Percentiles rank a stretch among this genome's conserved stretches.
Evolutionary conservation across 2,797 vertebrate genomes (phyloP).

Genomic region (Enteromius anoplus): DNA sequence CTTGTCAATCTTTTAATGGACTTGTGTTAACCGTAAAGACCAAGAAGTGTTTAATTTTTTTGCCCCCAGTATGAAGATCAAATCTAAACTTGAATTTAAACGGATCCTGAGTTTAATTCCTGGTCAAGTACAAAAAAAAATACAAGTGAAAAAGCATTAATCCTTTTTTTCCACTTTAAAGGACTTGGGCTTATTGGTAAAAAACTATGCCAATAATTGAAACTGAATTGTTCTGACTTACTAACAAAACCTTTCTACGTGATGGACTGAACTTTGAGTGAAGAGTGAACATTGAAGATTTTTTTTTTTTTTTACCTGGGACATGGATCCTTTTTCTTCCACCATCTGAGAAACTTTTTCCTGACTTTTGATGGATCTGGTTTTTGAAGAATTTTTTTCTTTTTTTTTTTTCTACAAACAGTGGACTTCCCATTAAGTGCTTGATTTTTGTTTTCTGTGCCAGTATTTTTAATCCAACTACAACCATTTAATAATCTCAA

Average conservation of each 20-base stretch:
- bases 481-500: neutral
- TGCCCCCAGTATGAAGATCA: neutral
- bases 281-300: slow-evolving; percentile 43
- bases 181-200: neutral
- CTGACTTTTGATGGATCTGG: neutral
- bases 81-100: slow-evolving; percentile 7
- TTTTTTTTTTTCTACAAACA: neutral
- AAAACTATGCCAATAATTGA: slow-evolving; percentile 29
- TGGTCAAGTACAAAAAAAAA: neutral
- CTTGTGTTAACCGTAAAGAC: neutral
- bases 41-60: neutral
- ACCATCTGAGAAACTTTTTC: neutral
- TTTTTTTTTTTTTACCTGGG: neutral
- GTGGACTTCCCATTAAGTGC: neutral
- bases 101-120: neutral
- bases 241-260: neutral
- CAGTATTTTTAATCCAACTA: neutral
- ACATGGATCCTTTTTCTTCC: slow-evolving; percentile 1
- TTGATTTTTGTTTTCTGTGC: slow-evolving; percentile 6
- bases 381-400: neutral
- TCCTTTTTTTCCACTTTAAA: neutral
- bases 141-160: neutral
- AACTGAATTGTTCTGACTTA: slow-evolving; percentile 25
- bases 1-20: neutral
- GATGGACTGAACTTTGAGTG: slow-evolving; percentile 7